Evolutionary conservation across 2,888 invertebrate species (phyloP).

Genomic region (Drosophila anomelani): DNA sequence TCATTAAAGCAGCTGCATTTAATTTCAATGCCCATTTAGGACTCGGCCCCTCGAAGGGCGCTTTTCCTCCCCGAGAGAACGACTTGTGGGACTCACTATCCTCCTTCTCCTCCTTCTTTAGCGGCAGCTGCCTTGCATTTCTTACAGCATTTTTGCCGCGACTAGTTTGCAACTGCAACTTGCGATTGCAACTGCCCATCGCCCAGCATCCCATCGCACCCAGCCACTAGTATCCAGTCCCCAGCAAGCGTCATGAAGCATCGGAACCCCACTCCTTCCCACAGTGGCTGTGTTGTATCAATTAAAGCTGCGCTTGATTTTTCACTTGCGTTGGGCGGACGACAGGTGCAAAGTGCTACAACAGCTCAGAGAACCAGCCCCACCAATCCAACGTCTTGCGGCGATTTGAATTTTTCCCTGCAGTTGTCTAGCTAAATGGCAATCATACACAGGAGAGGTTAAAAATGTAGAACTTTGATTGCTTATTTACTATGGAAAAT

Average conservation of each 20-base stretch:
- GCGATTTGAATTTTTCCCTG: constrained; percentile 76
- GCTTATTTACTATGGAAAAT: neutral
- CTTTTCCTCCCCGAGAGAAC: constrained; percentile 58
- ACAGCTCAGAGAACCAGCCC: constrained; percentile 51
- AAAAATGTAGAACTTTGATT: neutral
- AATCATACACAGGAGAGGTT: constrained; percentile 35
- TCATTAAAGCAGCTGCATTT: constrained; percentile 79
- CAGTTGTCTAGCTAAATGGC: constrained; percentile 59
- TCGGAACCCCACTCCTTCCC: constrained; percentile 17
- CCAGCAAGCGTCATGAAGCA: constrained; percentile 1
- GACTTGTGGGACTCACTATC: constrained; percentile 37
- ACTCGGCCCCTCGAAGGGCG: constrained; percentile 61
- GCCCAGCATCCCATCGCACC: constrained; percentile 27
- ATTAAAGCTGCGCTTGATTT: constrained; percentile 76
- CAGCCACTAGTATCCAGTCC: constrained; percentile 7
- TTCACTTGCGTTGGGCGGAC: constrained; percentile 75
- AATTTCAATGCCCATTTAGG: constrained; percentile 79
- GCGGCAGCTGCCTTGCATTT: constrained; percentile 71
- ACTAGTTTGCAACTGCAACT: constrained; percentile 62
- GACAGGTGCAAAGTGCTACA: constrained; percentile 79
- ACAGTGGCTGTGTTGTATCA: constrained; percentile 69
- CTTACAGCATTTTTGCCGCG: constrained; percentile 78
- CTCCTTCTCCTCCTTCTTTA: constrained; percentile 27
- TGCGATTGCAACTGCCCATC: constrained; percentile 34
- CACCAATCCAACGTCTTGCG: constrained; percentile 23